Base-by-base conservation (phyloP, 2,888 invertebrate genomes). In the Peribatodes rhomboidaria region DNA sequence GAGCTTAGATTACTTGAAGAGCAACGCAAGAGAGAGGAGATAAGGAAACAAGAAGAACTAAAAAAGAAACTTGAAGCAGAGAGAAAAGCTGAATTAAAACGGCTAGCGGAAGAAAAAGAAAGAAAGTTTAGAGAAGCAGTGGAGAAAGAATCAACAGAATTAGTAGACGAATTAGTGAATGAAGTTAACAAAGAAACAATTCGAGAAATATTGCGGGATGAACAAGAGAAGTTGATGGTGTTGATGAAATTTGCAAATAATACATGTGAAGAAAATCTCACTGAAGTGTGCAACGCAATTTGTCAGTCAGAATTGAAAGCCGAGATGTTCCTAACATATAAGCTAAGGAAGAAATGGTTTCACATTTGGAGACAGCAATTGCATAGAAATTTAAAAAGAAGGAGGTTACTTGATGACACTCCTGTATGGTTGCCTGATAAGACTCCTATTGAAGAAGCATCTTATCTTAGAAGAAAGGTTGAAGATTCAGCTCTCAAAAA, bases 381-480 rank as follows among this genome's bases (percentile, higher is more conserved):
- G 42, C 54, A 74, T 2, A 83, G 86, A 69, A 93, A 92, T 70
- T 71, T 79, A 41, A 89, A 86, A 74, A 78, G 92, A 68, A 79
- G 93, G 49, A 81, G 68, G 54, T 77, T 92, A 33, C 77, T 94
- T 27, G 87, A 91, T 69, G 85, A 88, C 54, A 92, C 93, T 2
- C 94, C 94, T 7, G 86, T 92, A 41, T 94, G 94, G 94, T 69
- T 94, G 58, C 76, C 90, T 41, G 79, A 82, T 18, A 82, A 83
- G 65, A 88, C 88, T 27, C 87, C 89, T 14, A 14, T 76, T n/a
- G 84, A 91, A 77, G 87, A 89, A 76, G 92, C 93, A 31, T 61
- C 62, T 18, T 59, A 65, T 66, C 78, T 93, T 52, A 84, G 82
- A 65, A 79, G 90, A 49, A 53, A 69, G 1, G 83, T 86, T 42